A percentile compares a stretch with the other conserved stretches of the same genome.
phyloP scores from a whole-genome alignment of 2,113 vertebrate species.

The Callionymus lyra region DNA sequence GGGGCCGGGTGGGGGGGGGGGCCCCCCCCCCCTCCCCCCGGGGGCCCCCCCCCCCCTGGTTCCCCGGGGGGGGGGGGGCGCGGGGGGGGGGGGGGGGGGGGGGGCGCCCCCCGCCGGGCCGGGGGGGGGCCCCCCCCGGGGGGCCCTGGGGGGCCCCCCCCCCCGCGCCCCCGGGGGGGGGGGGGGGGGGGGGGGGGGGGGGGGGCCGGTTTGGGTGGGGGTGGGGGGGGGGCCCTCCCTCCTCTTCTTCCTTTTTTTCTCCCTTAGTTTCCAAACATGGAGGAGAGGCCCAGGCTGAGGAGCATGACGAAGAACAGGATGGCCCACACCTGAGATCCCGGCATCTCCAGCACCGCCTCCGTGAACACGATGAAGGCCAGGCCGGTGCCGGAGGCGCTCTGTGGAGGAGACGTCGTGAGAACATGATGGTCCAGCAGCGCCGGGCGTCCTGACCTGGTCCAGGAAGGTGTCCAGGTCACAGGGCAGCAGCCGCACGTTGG shows the following conservation, averaged over 20 bases:
- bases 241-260: no score
- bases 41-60: slow-evolving; percentile 89
- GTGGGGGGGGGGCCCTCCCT: slow-evolving; percentile 77
- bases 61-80: slow-evolving; percentile 79
- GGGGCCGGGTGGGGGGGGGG: slow-evolving; percentile 75
- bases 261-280: slow-evolving; percentile 90
- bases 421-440: background rate
- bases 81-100: slow-evolving; percentile 68
- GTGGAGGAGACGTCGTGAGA: slow-evolving; percentile 1
- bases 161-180: no score
- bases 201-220: slow-evolving; percentile 67
- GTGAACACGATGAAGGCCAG: slow-evolving; percentile 86
- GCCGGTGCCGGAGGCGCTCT: slow-evolving; percentile 83
- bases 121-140: no score
- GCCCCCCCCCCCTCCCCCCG: slow-evolving; percentile 74
- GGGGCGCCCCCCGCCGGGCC: no score
- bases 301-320: slow-evolving; percentile 88
- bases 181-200: no score
- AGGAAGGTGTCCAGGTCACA: slow-evolving; percentile 77
- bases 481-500: slow-evolving; percentile 49
- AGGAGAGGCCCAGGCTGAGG: slow-evolving; percentile 81
- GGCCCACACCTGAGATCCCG: slow-evolving; percentile 79
- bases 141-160: no score
- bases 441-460: slow-evolving; percentile 68
- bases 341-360: slow-evolving; percentile 80